Percentiles rank a stretch among this genome's conserved stretches.
Evolutionary conservation across 2,888 invertebrate genomes (phyloP).

Genomic region (Zygogramma bicolorata): DNA sequence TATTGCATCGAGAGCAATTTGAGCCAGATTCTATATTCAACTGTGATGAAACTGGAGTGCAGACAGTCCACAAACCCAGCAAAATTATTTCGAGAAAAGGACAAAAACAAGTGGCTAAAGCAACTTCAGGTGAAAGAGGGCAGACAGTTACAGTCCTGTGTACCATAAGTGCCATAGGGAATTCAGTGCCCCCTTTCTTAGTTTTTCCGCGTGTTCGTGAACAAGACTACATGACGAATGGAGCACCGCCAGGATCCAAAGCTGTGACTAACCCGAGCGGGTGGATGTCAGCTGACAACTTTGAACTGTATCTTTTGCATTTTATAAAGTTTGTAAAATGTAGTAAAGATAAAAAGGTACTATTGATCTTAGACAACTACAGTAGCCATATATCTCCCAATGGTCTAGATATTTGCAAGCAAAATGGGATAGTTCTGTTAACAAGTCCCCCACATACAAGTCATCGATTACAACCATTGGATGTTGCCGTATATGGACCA

Average conservation of each 20-base stretch:
- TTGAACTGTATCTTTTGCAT: not conserved
- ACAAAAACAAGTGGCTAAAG: not conserved
- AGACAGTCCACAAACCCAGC: not conserved
- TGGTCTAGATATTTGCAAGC: not conserved
- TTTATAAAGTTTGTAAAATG: not conserved
- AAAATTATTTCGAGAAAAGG: not conserved
- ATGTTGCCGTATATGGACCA: slow-evolving; percentile 6
- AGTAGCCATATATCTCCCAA: slow-evolving; percentile 2
- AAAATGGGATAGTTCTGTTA: not conserved
- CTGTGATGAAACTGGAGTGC: slow-evolving; percentile 28
- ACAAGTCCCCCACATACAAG: slow-evolving; percentile 2
- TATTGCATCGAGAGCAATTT: slow-evolving; percentile 6
- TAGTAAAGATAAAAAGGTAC: not conserved
- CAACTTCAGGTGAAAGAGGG: not conserved
- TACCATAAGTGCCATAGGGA: not conserved
- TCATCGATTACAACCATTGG: not conserved
- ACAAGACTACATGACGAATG: not conserved
- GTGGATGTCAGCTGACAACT: not conserved
- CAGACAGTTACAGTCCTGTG: not conserved
- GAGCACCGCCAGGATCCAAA: not conserved
- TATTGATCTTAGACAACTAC: slow-evolving; percentile 11
- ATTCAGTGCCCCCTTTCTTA: too few relatives aligned
- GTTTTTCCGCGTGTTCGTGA: too few relatives aligned
- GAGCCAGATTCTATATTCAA: slow-evolving; percentile 29
- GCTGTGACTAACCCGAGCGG: not conserved